Base-by-base conservation (phyloP, 2,888 invertebrate genomes). In the Latrodectus hesperus region DNA sequence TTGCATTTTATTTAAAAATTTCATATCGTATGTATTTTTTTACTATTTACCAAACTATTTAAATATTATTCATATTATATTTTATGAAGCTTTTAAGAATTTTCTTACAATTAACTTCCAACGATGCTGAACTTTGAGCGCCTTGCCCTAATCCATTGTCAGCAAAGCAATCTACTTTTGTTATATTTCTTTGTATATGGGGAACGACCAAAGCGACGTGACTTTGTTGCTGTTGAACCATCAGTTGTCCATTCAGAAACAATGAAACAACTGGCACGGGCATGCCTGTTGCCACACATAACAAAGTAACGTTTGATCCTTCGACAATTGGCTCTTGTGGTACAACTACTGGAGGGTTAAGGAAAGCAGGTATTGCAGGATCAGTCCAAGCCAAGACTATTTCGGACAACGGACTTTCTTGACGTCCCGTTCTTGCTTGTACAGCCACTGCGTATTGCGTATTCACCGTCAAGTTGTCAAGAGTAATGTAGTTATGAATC, bases 121-220 rank as follows among this genome's bases (percentile, higher is more conserved):
- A 95, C 91, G 95, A 95, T 90, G 95, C 94, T 0, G 96, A 95
- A 0, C 96, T 95, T 92, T 96, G 96, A 95, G 96, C 96, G 2
- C 96, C 96, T 0, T 96, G 95, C 0, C 96, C 96, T 91, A 96
- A 96, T 1, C 96, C 96, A 91, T 97, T 97, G 93, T 96, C 96
- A 0, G 96, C 96, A 92, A 96, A 96, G 92, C 97, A 97, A 0
- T 96, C 96, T 89, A 97, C 95, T 2, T 95, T 94, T 0, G 96
- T 96, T 14, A 97, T 95, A 92, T 96, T 96, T 91, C 96, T 95
- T 88, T 96, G 86, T 22, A 90, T 89, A 60, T 88, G 74, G 10
- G 88, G 78, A 11, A 90, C 55, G 10, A 87, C 95, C n/a, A 96
- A 95, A 0, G 96, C 96, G 68, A 96, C 96, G 96, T 96, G 96